A percentile compares a stretch with the other conserved stretches of the same genome.
phyloP scores from a whole-genome alignment of 2,797 vertebrate genomes.

The Tragelaphus eurycerus region DNA sequence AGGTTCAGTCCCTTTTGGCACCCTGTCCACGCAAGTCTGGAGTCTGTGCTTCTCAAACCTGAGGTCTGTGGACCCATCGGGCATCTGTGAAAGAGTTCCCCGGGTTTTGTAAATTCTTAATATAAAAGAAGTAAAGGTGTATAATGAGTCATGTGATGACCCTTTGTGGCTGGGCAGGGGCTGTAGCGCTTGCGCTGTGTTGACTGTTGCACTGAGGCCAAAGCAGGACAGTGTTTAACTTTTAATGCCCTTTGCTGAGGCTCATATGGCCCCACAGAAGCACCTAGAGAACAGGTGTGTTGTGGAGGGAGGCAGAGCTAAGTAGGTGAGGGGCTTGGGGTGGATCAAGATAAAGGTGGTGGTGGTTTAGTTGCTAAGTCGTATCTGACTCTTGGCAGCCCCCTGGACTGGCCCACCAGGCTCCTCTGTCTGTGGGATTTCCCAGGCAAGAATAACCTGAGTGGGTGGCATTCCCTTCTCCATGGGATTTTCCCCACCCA shows the following conservation, averaged over 20 bases:
- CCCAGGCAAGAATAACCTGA: neutral
- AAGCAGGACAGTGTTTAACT: neutral
- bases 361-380: neutral
- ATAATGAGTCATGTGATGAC: neutral
- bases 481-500: neutral
- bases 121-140: accelerated
- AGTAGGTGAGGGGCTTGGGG: neutral
- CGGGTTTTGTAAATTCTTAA: neutral
- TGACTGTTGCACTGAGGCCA: neutral
- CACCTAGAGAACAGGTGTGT: neutral
- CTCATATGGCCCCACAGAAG: accelerated
- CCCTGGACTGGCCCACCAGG: neutral
- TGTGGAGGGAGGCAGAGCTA: no score
- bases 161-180: neutral
- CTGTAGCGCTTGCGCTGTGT: neutral
- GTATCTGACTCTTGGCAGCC: neutral
- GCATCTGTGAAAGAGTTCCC: neutral
- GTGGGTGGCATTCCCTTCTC: neutral
- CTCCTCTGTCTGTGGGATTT: neutral
- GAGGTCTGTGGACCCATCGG: neutral
- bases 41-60: neutral
- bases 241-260: neutral
- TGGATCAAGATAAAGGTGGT: neutral
- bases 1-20: no score
- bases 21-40: neutral